A percentile compares a stretch with the other conserved stretches of the same genome.
Conservation (phyloP, 2,888 invertebrate genomes). For the Eretmocerus hayati region DNA sequence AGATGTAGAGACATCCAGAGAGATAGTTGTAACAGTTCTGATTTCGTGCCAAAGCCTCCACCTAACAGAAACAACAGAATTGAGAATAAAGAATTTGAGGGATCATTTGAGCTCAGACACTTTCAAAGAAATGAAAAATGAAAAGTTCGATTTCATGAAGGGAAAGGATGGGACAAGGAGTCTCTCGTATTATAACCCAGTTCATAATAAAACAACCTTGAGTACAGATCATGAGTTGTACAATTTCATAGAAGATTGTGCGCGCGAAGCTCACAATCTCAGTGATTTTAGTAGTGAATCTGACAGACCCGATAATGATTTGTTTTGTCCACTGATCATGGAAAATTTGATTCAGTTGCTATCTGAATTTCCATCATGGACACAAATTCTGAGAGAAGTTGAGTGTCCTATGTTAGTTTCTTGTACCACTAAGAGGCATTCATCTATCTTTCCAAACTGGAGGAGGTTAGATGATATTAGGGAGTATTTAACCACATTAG, state of each 20-base stretch:
- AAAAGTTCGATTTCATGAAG: conserved; percentile 10
- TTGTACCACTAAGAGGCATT: no score
- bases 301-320: conserved; percentile 12
- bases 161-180: conserved; percentile 11
- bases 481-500: no score
- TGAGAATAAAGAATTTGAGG: conserved; percentile 9
- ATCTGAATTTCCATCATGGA: conserved; percentile 19
- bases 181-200: conserved; percentile 9
- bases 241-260: conserved; percentile 13
- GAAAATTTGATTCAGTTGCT: conserved; percentile 17
- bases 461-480: no score
- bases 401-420: no score
- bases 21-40: conserved; percentile 12
- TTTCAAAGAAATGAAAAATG: conserved; percentile 14
- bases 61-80: conserved; percentile 8
- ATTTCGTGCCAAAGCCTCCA: conserved; percentile 15
- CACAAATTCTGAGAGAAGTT: conserved; percentile 11
- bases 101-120: conserved; percentile 11
- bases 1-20: conserved; percentile 10
- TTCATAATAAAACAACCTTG: neutral
- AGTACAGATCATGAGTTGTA: conserved; percentile 8
- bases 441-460: no score
- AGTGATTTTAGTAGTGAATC: conserved; percentile 13
- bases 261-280: conserved; percentile 9
- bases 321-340: conserved; percentile 14